Percentiles rank a stretch among this genome's conserved stretches.
These are phyloP conservation scores for Acanthosepion lycidas DNA, from an alignment of 2,888 invertebrate species.

Conservation along the genomic window DNA sequence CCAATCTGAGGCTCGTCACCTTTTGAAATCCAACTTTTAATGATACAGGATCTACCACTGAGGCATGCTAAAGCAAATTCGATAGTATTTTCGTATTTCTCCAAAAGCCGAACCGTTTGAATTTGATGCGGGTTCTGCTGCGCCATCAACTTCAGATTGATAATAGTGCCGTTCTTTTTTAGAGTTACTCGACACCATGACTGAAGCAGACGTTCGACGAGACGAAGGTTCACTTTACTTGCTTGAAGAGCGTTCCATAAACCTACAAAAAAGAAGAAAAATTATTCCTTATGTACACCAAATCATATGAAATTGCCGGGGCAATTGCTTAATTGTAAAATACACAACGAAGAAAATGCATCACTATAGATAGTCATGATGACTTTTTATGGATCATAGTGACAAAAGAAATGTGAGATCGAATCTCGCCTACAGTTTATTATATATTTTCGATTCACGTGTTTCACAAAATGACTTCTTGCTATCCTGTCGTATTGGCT, in stretches of 20 bases:
- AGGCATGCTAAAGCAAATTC: constrained; percentile 66
- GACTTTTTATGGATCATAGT: no score
- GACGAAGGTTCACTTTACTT: constrained; percentile 60
- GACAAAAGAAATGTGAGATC: no score
- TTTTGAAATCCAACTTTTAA: constrained; percentile 64
- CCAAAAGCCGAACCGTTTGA: constrained; percentile 61
- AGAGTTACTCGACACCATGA: constrained; percentile 64
- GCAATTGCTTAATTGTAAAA: no score
- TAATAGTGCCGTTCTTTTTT: constrained; percentile 60
- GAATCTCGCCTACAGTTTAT: no score
- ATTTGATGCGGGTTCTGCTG: constrained; percentile 61
- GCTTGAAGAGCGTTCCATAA: constrained; percentile 59
- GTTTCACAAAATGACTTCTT: no score
- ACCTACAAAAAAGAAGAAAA: constrained; percentile 53
- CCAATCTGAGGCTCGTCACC: constrained; percentile 51
- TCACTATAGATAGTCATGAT: no score
- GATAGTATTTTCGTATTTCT: constrained; percentile 65
- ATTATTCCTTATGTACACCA: not conserved
- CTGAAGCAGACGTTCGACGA: constrained; percentile 60
- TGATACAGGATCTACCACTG: constrained; percentile 65
- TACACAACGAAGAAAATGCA: no score
- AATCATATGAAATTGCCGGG: no score
- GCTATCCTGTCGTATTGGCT: no score
- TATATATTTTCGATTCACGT: no score
- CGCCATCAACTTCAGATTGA: constrained; percentile 61